Evolutionary conservation across 2,113 vertebrate genomes (phyloP).

Genomic region (Sturnira hondurensis): DNA sequence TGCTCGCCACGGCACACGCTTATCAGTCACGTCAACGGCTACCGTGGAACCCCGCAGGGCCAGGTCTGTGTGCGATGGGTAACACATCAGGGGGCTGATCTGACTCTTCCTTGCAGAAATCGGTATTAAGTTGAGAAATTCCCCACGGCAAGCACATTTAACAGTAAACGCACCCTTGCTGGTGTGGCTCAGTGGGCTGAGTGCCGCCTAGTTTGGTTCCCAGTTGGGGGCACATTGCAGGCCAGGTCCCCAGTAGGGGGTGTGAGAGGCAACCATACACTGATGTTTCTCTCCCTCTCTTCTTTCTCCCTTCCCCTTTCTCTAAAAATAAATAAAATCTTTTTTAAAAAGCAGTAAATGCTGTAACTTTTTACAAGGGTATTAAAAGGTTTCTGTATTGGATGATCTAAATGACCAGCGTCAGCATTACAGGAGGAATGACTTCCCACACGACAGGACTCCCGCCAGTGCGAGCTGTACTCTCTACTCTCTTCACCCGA

Average conservation of each 20-base stretch:
- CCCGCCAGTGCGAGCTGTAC: too few relatives aligned
- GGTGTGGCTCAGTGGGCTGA: too few relatives aligned
- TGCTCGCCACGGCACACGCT: neutral
- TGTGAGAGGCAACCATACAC: too few relatives aligned
- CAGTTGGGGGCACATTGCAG: too few relatives aligned
- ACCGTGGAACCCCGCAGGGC: too few relatives aligned
- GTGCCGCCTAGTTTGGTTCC: too few relatives aligned
- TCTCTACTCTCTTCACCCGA: too few relatives aligned
- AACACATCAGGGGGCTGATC: neutral
- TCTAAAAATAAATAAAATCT: too few relatives aligned
- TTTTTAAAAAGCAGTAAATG: neutral
- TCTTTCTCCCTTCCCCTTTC: too few relatives aligned
- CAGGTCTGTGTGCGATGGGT: neutral
- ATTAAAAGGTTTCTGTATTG: neutral
- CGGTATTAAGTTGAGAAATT: neutral
- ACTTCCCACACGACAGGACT: accelerated
- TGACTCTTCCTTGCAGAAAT: neutral
- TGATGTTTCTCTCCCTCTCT: too few relatives aligned
- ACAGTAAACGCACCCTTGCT: neutral
- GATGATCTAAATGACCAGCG: neutral
- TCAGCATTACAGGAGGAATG: accelerated
- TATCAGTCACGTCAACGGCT: too few relatives aligned
- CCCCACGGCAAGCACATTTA: neutral
- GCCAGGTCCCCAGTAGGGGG: too few relatives aligned
- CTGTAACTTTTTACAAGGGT: neutral